phyloP scores from a whole-genome alignment of 37 sponge, comb jelly and placozoan genomes.

The Cliona cf. orientalis region DNA sequence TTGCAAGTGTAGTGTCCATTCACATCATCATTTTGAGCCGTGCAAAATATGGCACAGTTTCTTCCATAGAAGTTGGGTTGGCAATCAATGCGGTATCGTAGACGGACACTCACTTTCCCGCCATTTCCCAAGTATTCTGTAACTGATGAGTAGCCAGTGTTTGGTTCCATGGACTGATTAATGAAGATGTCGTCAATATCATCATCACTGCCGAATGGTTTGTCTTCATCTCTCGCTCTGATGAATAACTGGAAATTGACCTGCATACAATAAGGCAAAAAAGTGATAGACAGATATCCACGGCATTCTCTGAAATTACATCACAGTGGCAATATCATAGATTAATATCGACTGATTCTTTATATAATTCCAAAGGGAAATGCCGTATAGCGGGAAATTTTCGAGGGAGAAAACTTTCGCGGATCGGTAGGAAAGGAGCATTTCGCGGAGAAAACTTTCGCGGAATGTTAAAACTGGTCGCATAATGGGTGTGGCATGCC shows the following conservation, averaged over 20 bases:
- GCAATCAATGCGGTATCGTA: slow-evolving; percentile 4
- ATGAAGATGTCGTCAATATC: slow-evolving; percentile 20
- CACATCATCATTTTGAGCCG: neutral
- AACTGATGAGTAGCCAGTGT: neutral
- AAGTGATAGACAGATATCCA: too few relatives aligned
- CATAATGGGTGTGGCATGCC: too few relatives aligned
- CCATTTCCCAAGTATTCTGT: neutral
- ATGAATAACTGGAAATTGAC: slow-evolving; percentile 29
- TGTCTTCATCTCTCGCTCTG: neutral
- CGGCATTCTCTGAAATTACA: too few relatives aligned
- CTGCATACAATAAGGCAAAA: too few relatives aligned
- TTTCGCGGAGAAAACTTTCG: too few relatives aligned
- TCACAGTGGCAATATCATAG: too few relatives aligned
- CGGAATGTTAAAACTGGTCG: too few relatives aligned
- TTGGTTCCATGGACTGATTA: neutral
- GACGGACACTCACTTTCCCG: neutral
- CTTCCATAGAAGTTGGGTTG: neutral
- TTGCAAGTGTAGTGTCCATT: slow-evolving; percentile 32
- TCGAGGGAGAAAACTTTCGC: too few relatives aligned
- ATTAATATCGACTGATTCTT: too few relatives aligned
- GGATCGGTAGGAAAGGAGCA: too few relatives aligned
- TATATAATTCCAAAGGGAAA: too few relatives aligned
- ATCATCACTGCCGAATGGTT: neutral
- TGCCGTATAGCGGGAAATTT: too few relatives aligned
- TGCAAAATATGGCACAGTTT: slow-evolving; percentile 6